A percentile compares a stretch with the other conserved stretches of the same genome.
These are phyloP conservation scores for Halichondria panicea DNA, from an alignment of 37 sponge, comb jelly and placozoan species.

Conservation along the genomic window DNA sequence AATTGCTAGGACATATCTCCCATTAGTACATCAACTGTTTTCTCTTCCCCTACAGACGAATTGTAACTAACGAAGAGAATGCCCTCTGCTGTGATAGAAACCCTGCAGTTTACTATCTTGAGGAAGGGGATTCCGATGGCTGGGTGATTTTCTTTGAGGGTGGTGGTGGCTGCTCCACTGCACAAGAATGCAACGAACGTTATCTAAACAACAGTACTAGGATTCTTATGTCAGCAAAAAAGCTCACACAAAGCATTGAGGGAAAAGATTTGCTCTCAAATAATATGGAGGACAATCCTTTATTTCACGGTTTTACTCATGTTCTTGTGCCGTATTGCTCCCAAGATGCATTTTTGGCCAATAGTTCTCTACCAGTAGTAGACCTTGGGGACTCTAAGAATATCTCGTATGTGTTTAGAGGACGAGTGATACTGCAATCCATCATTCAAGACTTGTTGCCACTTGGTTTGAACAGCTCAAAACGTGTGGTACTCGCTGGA, in stretches of 20 bases:
- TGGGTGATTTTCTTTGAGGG: constrained; percentile 81
- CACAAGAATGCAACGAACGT: constrained; percentile 61
- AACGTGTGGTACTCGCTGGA: constrained; percentile 58
- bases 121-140: background rate
- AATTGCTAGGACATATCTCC: no score
- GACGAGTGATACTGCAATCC: constrained; percentile 38
- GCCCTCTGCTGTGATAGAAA: constrained; percentile 74
- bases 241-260: background rate
- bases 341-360: constrained; percentile 70
- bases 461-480: constrained; percentile 22
- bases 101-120: constrained; percentile 24
- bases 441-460: constrained; percentile 36
- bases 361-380: constrained; percentile 3
- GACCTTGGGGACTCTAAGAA: background rate
- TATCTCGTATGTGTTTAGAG: constrained; percentile 27
- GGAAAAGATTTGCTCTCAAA: constrained; percentile 66
- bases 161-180: constrained; percentile 75
- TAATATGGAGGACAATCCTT: constrained; percentile 18
- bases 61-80: background rate
- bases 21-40: background rate
- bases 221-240: constrained; percentile 49
- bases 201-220: background rate
- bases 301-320: constrained; percentile 47
- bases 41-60: constrained; percentile 2
- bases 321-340: constrained; percentile 78